Evolutionary conservation across 1,140 invertebrate genomes (phyloP).

Genomic region (Drosophila guanche): DNA sequence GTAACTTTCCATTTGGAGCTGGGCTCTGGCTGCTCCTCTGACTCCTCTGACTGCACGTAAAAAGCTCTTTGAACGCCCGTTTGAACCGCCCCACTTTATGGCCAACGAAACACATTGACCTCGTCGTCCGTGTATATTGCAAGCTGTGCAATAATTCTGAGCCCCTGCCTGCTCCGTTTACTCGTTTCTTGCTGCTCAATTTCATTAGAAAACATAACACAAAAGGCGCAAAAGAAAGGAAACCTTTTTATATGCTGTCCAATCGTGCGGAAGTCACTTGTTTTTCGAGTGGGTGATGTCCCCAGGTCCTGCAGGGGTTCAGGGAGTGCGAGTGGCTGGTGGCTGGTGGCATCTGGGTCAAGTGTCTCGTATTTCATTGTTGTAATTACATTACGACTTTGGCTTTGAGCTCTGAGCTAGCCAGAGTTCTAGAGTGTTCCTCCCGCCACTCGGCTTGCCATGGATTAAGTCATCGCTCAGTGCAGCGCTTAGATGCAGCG

Average conservation of each 20-base stretch:
- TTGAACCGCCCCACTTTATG: conserved; percentile 58
- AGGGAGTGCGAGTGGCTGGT: background rate
- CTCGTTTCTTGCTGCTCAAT: conserved; percentile 9
- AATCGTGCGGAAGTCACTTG: conserved; percentile 74
- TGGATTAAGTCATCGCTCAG: conserved; percentile 49
- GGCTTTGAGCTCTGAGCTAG: conserved; percentile 26
- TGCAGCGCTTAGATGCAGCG: conserved; percentile 34
- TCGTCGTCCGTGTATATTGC: conserved; percentile 54
- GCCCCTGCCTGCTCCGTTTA: conserved; percentile 13
- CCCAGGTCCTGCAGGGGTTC: background rate
- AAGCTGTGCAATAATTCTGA: conserved; percentile 71
- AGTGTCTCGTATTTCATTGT: conserved; percentile 67
- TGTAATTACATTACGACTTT: conserved; percentile 68
- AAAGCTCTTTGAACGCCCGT: conserved; percentile 56
- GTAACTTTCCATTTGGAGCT: conserved; percentile 66
- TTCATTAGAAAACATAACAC: conserved; percentile 39
- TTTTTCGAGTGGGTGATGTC: conserved; percentile 29
- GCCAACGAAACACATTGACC: conserved; percentile 64
- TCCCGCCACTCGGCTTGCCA: conserved; percentile 8
- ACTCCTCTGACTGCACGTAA: conserved; percentile 18
- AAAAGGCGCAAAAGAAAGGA: conserved; percentile 24
- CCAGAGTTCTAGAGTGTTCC: conserved; percentile 7
- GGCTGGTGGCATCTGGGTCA: conserved; percentile 54
- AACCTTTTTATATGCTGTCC: conserved; percentile 44
- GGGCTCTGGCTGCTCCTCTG: no score